A percentile compares a stretch with the other conserved stretches of the same genome.
Conservation (phyloP, 2,113 vertebrate genomes). For the Atractosteus spatula region DNA sequence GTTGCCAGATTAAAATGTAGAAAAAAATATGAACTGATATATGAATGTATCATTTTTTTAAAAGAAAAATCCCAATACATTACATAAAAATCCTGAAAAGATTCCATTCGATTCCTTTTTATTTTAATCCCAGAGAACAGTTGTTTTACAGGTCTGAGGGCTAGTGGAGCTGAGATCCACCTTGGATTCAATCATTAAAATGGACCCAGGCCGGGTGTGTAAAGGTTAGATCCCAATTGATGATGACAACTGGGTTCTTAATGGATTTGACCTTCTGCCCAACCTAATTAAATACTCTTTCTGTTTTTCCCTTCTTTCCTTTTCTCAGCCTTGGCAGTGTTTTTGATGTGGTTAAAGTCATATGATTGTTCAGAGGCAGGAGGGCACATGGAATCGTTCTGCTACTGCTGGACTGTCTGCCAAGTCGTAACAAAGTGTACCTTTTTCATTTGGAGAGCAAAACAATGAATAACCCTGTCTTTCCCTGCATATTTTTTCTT, state of each 20-base stretch:
- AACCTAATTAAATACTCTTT: slow-evolving; percentile 11
- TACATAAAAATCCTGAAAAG: too few species aligned
- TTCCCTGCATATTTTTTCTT: too few species aligned
- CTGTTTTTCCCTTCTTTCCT: not conserved
- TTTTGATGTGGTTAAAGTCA: slow-evolving; percentile 10
- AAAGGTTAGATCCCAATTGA: not conserved
- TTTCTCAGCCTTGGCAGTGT: not conserved
- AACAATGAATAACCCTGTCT: not conserved
- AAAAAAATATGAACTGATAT: too few species aligned
- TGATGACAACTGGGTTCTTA: slow-evolving; percentile 6
- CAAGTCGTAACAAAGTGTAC: not conserved
- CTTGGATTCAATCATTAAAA: not conserved
- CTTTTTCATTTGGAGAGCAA: not conserved
- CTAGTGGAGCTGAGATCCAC: too few species aligned
- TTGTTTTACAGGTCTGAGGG: too few species aligned
- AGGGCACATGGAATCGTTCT: not conserved
- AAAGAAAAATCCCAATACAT: too few species aligned
- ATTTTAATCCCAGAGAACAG: too few species aligned
- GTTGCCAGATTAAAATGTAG: too few species aligned
- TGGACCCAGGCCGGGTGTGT: slow-evolving; percentile 6
- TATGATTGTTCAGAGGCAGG: not conserved
- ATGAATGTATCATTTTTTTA: too few species aligned
- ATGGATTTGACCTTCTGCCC: slow-evolving; percentile 9
- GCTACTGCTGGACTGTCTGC: not conserved
- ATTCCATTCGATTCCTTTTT: too few species aligned